These are phyloP conservation scores for Aratinga solstitialis DNA, from an alignment of 2,797 vertebrate species.

Conservation along the genomic window DNA sequence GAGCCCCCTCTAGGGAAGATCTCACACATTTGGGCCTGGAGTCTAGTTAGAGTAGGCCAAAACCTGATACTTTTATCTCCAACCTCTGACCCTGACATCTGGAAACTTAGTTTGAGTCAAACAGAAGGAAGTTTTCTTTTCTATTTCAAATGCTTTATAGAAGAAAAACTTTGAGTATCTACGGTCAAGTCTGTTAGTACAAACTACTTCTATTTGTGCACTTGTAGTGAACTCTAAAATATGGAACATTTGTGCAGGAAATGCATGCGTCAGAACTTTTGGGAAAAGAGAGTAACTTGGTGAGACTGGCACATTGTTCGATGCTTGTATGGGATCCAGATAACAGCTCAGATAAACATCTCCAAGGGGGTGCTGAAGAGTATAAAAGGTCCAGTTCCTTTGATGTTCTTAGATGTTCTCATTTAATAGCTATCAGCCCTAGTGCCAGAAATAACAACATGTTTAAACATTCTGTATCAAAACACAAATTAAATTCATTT, in stretches of 20 bases:
- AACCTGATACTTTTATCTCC: slow-evolving; percentile 96
- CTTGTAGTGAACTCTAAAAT: slow-evolving; percentile 83
- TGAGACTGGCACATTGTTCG: slow-evolving; percentile 76
- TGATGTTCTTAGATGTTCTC: slow-evolving; percentile 81
- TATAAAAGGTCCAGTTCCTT: slow-evolving; percentile 76
- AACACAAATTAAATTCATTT: slow-evolving; percentile 65
- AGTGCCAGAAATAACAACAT: slow-evolving; percentile 84
- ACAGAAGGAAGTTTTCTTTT: slow-evolving; percentile 91
- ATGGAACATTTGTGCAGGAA: slow-evolving; percentile 75
- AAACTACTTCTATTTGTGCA: slow-evolving; percentile 76
- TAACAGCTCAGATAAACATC: slow-evolving; percentile 83
- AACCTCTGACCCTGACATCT: slow-evolving; percentile 95
- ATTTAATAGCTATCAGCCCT: slow-evolving; percentile 76
- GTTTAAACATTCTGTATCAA: slow-evolving; percentile 76
- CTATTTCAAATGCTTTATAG: slow-evolving; percentile 80
- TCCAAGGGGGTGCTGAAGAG: slow-evolving; percentile 76
- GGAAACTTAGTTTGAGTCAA: slow-evolving; percentile 91
- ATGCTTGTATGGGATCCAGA: slow-evolving; percentile 79
- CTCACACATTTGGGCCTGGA: slow-evolving; percentile 81
- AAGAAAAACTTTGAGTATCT: slow-evolving; percentile 70
- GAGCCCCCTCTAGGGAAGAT: slow-evolving; percentile 86
- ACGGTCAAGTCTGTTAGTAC: slow-evolving; percentile 68
- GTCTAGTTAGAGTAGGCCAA: slow-evolving; percentile 83
- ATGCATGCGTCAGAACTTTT: slow-evolving; percentile 68
- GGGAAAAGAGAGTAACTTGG: slow-evolving; percentile 73